Conservation (phyloP, 2,797 vertebrate species). For the Alexandromys oeconomus region DNA sequence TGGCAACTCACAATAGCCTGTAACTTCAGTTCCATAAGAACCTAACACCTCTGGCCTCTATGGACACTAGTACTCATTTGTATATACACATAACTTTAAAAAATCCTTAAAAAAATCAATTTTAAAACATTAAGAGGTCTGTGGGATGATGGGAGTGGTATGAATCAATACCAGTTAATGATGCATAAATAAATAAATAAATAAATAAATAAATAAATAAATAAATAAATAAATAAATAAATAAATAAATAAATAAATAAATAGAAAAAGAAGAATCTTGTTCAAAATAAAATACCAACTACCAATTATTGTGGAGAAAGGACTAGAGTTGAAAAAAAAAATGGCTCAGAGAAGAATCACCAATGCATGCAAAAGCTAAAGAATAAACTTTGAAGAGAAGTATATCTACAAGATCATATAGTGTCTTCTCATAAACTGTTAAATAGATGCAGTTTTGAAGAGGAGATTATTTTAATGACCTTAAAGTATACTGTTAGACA, state of each 20-base stretch:
- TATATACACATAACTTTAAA: neutral
- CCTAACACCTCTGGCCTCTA: neutral
- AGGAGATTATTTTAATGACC: neutral
- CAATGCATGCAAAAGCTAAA: neutral
- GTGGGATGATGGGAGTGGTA: neutral
- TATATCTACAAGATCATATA: neutral
- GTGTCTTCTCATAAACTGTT: neutral
- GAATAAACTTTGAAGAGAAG: neutral
- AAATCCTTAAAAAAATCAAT: neutral
- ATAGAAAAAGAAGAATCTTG: neutral
- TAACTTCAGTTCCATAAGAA: neutral
- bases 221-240: neutral
- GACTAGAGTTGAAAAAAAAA: neutral
- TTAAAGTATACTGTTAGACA: slow-evolving; percentile 38
- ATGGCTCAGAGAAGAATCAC: neutral
- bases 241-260: neutral
- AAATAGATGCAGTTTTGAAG: neutral
- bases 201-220: neutral
- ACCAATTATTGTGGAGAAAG: neutral
- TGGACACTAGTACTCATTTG: neutral
- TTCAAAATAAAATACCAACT: neutral
- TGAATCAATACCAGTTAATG: neutral
- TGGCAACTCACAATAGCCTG: neutral
- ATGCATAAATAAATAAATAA: neutral
- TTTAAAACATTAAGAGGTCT: neutral